These are phyloP conservation scores for Thalassarche chlororhynchos DNA, from an alignment of 2,113 vertebrate genomes.

Conservation along the genomic window DNA sequence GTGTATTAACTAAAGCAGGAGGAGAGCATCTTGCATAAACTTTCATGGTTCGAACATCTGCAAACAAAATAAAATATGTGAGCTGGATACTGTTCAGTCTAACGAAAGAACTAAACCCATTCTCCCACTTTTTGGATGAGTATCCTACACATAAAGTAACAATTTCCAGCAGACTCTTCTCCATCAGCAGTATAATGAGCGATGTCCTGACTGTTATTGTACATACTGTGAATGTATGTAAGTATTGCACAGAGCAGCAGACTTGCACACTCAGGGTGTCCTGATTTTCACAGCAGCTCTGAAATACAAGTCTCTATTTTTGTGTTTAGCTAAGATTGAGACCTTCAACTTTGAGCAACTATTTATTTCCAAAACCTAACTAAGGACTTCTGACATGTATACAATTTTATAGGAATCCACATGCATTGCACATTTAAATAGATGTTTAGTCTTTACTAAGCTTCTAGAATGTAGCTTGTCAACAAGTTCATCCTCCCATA, in stretches of 20 bases:
- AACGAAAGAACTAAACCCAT: not conserved
- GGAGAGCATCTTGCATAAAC: not conserved
- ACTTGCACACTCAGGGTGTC: not conserved
- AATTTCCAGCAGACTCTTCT: not conserved
- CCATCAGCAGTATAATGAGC: not conserved
- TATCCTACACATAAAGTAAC: not conserved
- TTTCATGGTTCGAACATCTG: not conserved
- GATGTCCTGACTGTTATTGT: not conserved
- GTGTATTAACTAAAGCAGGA: not conserved
- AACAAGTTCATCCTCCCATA: conserved; percentile 37
- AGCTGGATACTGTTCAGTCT: not conserved
- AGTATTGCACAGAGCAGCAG: not conserved
- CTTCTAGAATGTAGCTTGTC: conserved; percentile 23
- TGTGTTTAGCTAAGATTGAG: not conserved
- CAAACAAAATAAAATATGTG: not conserved
- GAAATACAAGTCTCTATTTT: not conserved
- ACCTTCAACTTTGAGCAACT: not conserved
- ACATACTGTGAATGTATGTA: not conserved
- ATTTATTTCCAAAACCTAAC: not conserved
- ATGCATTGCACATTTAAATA: not conserved
- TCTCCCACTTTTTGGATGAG: not conserved
- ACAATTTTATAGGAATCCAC: not conserved
- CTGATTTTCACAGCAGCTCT: not conserved
- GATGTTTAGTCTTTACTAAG: not conserved
- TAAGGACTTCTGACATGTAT: not conserved